Evolutionary conservation across 2,113 vertebrate genomes (phyloP), one percentile per base, ranked within the genome.

Genomic region (Erythrolamprus reginae): DNA sequence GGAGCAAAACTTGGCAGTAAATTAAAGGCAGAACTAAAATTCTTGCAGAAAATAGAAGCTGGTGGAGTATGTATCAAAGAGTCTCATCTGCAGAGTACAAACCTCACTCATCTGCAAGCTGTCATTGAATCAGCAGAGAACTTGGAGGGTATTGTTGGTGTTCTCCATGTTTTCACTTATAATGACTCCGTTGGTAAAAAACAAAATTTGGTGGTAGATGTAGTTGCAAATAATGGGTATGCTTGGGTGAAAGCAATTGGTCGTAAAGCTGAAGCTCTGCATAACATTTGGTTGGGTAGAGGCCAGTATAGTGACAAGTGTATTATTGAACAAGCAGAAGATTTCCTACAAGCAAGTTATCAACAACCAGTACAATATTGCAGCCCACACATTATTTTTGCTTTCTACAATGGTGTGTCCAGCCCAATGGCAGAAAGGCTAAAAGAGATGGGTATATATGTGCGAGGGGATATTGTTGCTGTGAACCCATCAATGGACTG

Each of bases 241-340:
- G 99, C 98, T 0, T 99, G 99, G 99, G 98, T 99, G 92, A 99
- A 99, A 95, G 98, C 99, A 0, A 98, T 99, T 0, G 98, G 99
- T 26, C 97, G 99, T 4, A 99, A 99, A 94, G 99, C 99, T 0
- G 98, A 99, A 96, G 99, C 99, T 0, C 95, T 99, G 52, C 99
- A 99, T 95, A 99, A 98, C 93, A 99, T 99, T 95, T 99, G 99
- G 99, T 96, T 98, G 91, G 99, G 99, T 38, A 97, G 98, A 56
- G 99, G 99, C n/a, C 99, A 99, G 86, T 99, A 99, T 85, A 99
- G 99, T 0, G 98, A 99, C 96, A 99, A 98, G 93, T 99, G 98
- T 23, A 83, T 99, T 87, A 96, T 99, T 42, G 96, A 98, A 23
- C 99, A 99, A 95, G 99, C 99, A 0, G 97, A 98, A 93, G 98